These are phyloP conservation scores for Branchellion lobata DNA, from an alignment of 2,888 invertebrate species.

Conservation along the genomic window DNA sequence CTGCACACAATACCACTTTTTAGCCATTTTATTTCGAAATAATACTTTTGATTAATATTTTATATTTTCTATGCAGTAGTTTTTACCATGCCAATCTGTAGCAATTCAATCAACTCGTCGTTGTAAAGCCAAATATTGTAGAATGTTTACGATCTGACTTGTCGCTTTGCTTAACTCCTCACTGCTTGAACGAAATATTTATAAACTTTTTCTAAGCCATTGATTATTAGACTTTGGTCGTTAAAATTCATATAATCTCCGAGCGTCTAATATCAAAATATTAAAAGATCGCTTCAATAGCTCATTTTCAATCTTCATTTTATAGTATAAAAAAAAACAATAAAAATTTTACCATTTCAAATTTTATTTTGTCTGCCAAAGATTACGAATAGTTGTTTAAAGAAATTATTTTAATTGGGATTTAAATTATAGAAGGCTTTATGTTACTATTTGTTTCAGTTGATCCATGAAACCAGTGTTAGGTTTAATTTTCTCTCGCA, in stretches of 20 bases:
- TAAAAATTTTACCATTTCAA: too few relatives aligned
- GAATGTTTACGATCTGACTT: background rate
- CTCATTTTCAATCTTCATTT: too few relatives aligned
- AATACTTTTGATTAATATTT: too few relatives aligned
- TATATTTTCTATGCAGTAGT: background rate
- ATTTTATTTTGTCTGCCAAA: too few relatives aligned
- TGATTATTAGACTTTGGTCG: background rate
- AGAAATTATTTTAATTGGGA: background rate
- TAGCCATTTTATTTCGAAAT: too few relatives aligned
- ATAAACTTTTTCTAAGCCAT: background rate
- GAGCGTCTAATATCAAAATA: background rate
- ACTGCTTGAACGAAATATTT: background rate
- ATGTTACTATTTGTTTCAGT: too few relatives aligned
- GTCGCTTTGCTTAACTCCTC: conserved; percentile 1
- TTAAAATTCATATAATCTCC: background rate
- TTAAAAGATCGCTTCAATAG: background rate
- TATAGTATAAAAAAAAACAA: too few relatives aligned
- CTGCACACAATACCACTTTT: background rate
- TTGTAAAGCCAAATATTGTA: background rate
- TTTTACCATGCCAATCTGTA: background rate
- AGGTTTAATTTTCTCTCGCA: conserved; percentile 21
- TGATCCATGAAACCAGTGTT: conserved; percentile 34
- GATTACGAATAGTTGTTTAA: background rate
- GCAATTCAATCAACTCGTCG: background rate
- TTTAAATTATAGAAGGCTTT: background rate